Evolutionary conservation across 2,888 invertebrate genomes (phyloP), one percentile per base, ranked within the genome.

Genomic region (Ochropleura plecta): DNA sequence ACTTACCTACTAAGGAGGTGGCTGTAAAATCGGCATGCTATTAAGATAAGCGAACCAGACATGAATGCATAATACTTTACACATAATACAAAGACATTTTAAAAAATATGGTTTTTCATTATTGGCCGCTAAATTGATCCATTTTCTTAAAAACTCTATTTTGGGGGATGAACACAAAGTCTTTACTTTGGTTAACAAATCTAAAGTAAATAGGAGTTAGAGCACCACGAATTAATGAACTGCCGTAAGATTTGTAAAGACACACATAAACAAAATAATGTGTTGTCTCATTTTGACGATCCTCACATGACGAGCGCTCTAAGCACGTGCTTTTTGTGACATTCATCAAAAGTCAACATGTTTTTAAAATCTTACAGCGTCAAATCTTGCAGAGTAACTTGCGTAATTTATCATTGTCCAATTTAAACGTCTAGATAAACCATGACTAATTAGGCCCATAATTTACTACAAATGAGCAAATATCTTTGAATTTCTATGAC

Each of bases 401-500:
- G 62, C 63, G 49, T 75, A 79, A 92, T 93, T 90, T 90, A 93
- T 93, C 90, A 92, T 86, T 83, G 88, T 86, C 90, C 85, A 90
- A 92, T 92, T 91, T 91, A 91, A 90, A 91, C 91, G 92, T 92
- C 92, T 86, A 92, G 94, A 95, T 95, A 94, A 93, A 91, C 92
- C 88, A 87, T 95, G 95, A 94, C 92, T 93, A 93, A 94, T 95
- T 93, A 92, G 90, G 84, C 44, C 87, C 91, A 90, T 89, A 91
- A 93, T 93, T 92, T 92, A 91, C 89, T 89, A 87, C 88, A 90
- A 91, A 92, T 91, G 85, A 89, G 91, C 90, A 93, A 93, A 93
- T 92, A 92, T 90, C 85, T 88, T 88, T 79, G 85, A 86, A 81
- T 83, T 84, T 79, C 78, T 83, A 79, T 95, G 95, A 95, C 95